A percentile compares a stretch with the other conserved stretches of the same genome.
Conservation (phyloP, 2,797 vertebrate genomes). For the Lacerta viridis region DNA sequence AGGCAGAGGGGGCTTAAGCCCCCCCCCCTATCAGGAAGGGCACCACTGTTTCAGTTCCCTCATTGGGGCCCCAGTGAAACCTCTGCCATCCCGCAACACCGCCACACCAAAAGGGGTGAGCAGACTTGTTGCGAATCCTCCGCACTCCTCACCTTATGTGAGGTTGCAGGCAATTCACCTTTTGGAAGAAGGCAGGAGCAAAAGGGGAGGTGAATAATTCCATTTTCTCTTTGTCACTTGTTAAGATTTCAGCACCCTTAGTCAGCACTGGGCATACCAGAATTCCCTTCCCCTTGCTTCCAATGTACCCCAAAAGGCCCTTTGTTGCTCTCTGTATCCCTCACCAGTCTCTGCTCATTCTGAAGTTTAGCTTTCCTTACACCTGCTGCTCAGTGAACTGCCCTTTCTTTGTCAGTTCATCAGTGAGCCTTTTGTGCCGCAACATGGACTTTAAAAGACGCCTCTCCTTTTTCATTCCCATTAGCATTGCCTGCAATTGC, state of each 20-base stretch:
- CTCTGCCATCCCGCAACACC: accelerated
- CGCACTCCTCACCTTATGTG: not conserved
- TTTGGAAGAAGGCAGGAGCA: too few relatives aligned
- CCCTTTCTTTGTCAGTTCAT: not conserved
- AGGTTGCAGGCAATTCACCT: not conserved
- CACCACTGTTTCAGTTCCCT: too few relatives aligned
- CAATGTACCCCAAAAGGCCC: not conserved
- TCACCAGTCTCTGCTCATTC: not conserved
- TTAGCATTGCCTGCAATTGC: not conserved
- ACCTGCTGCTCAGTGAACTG: not conserved
- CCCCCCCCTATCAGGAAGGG: too few relatives aligned
- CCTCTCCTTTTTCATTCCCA: not conserved
- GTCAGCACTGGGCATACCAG: not conserved
- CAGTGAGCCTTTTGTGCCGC: not conserved
- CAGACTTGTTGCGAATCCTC: not conserved
- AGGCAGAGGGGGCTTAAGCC: too few relatives aligned
- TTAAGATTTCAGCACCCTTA: not conserved
- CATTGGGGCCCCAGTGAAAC: too few relatives aligned
- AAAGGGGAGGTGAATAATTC: not conserved
- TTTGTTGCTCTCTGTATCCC: not conserved
- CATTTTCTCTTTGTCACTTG: not conserved
- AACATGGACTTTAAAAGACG: not conserved
- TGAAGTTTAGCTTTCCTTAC: not conserved
- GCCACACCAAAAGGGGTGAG: too few relatives aligned
- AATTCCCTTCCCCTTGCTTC: not conserved